Evolutionary conservation across 2,797 vertebrate species (phyloP).

Genomic region (Clamator glandarius): DNA sequence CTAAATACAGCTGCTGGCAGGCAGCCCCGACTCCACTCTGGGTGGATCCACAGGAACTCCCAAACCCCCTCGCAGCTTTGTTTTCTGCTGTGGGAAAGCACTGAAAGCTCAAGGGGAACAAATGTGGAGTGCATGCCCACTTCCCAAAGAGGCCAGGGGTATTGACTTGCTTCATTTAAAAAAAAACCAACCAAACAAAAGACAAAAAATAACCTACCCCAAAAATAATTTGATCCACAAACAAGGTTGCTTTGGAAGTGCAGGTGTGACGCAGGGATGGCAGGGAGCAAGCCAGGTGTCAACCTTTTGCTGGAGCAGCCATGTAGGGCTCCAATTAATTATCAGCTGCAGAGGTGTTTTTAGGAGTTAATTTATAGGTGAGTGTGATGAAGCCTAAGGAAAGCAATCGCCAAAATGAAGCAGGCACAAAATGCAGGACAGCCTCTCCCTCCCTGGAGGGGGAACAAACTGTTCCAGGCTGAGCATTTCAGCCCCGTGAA

Average conservation of each 20-base stretch:
- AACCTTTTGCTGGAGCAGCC: background rate
- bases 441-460: rapidly evolving
- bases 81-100: background rate
- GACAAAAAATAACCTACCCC: no score
- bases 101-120: background rate
- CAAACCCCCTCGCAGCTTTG: background rate
- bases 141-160: background rate
- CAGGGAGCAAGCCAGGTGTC: background rate
- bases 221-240: rapidly evolving
- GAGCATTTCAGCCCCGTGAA: background rate
- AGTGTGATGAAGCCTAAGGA: background rate
- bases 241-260: background rate
- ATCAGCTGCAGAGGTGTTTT: background rate
- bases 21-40: background rate
- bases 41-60: background rate
- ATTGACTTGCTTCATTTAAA: background rate
- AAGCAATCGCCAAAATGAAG: background rate
- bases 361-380: background rate
- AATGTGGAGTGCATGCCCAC: no score
- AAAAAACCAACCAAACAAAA: background rate
- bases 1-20: background rate
- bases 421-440: background rate
- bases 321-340: background rate
- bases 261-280: background rate
- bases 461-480: background rate